Base-by-base conservation (phyloP, 2,888 invertebrate genomes). In the Choristoneura rosaceana region DNA sequence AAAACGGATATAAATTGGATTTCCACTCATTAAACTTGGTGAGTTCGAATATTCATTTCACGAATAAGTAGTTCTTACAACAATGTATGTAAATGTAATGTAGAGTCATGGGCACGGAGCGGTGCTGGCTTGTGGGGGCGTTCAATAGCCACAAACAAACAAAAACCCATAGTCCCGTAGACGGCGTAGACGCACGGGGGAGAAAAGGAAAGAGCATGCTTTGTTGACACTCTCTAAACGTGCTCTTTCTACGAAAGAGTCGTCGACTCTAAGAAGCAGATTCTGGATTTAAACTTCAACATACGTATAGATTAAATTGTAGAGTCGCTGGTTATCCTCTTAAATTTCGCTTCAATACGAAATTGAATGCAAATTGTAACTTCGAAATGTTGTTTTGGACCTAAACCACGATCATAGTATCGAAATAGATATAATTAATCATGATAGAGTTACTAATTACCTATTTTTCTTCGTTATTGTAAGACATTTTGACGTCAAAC, bases 151-250 rank as follows among this genome's bases (percentile, higher is more conserved):
- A 60, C 73, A 84, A 76, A 81, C 84, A 86, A 87, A 90, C 89
- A 89, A 92, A 89, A 90, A 85, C 82, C 80, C 80, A 62, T 62
- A 69, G 68, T 68, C 69, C 69, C 73, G 68, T 50, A 50, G 63
- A 61, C 38, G 47, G 70, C 61, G 50, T 73, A 66, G 73, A 69
- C 65, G 78, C 82, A 81, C 84, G 83, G 76, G 90, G 89, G 89
- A 89, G 87, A 78, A 87, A 87, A 87, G 86, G 89, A 89, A 90
- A 89, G 88, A 88, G 89, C 87, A 86, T 76, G 79, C 86, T 87
- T 90, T 93, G 92, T 93, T 92, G 91, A 91, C 89, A 90, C 87
- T 71, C 71, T 87, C 71, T 87, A 82, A 87, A 88, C 87, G 84
- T 79, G 75, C 76, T 69, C 73, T 68, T 69, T 73, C 69, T 59